These are phyloP conservation scores for Portunus trituberculatus DNA, from an alignment of 1,140 invertebrate genomes.

Conservation along the genomic window DNA sequence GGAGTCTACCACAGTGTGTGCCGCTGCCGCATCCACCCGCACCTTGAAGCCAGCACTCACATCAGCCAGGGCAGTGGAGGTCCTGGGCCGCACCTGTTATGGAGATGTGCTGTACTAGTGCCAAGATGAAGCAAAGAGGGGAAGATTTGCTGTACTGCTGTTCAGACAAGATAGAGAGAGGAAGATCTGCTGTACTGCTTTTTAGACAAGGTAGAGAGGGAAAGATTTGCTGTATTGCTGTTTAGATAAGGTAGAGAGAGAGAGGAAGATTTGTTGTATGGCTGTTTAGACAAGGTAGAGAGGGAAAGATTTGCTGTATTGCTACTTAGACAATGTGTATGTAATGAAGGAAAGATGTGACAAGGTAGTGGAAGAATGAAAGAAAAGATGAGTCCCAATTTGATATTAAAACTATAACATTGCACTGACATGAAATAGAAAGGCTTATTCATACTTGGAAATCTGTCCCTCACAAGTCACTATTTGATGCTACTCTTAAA, in stretches of 20 bases:
- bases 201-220: neutral
- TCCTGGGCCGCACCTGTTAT: slow-evolving; percentile 87
- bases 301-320: neutral
- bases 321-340: too few relatives aligned
- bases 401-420: too few relatives aligned
- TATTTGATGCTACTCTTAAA: too few relatives aligned
- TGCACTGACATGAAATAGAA: too few relatives aligned
- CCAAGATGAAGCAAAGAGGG: neutral
- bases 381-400: neutral
- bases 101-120: neutral
- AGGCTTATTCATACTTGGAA: too few relatives aligned
- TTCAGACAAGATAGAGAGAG: neutral
- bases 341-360: too few relatives aligned
- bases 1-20: slow-evolving; percentile 79
- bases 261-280: neutral
- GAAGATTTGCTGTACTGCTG: neutral
- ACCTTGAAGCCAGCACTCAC: slow-evolving; percentile 88
- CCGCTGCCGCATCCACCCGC: slow-evolving; percentile 37
- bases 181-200: neutral
- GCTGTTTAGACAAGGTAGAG: too few relatives aligned
- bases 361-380: neutral
- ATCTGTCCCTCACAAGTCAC: too few relatives aligned
- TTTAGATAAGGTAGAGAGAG: neutral
- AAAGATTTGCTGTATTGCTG: neutral
- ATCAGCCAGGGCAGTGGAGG: slow-evolving; percentile 90